Conservation (phyloP, 2,113 vertebrate species). For the Hemiscyllium ocellatum region DNA sequence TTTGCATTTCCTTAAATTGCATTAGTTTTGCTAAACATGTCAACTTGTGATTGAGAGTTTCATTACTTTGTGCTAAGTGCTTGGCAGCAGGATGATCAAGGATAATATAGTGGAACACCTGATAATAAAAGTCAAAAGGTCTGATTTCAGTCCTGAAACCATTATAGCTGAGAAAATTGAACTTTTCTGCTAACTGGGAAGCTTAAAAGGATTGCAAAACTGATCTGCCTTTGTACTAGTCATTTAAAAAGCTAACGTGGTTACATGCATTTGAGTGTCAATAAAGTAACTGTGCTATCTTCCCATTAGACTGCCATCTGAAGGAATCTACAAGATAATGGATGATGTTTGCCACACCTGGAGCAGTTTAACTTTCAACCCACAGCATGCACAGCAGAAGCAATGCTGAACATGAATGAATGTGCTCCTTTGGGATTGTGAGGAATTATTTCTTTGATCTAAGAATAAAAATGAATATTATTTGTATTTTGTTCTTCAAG, state of each 20-base stretch:
- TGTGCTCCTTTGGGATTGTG: neutral
- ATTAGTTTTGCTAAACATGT: constrained; percentile 3
- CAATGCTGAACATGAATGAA: neutral
- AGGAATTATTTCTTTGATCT: neutral
- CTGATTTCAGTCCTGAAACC: too few relatives aligned
- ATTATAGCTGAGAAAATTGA: constrained; percentile 18
- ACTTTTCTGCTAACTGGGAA: neutral
- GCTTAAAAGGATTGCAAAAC: neutral
- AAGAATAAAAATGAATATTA: neutral
- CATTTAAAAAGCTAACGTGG: neutral
- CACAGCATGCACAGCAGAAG: neutral
- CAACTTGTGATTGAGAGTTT: constrained; percentile 11
- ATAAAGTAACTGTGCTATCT: neutral
- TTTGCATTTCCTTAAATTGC: constrained; percentile 4
- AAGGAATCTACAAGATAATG: neutral
- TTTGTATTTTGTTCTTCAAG: neutral
- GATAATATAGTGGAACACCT: neutral
- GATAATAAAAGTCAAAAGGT: constrained; percentile 8
- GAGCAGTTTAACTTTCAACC: neutral
- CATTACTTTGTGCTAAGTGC: neutral
- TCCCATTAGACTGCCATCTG: neutral
- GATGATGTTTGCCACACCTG: neutral
- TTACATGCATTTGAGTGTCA: neutral
- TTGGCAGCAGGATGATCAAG: neutral
- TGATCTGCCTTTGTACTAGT: neutral